Percentiles rank a stretch among this genome's conserved stretches.
Conservation (phyloP, 2,888 invertebrate species). For the Polia nebulosa region DNA sequence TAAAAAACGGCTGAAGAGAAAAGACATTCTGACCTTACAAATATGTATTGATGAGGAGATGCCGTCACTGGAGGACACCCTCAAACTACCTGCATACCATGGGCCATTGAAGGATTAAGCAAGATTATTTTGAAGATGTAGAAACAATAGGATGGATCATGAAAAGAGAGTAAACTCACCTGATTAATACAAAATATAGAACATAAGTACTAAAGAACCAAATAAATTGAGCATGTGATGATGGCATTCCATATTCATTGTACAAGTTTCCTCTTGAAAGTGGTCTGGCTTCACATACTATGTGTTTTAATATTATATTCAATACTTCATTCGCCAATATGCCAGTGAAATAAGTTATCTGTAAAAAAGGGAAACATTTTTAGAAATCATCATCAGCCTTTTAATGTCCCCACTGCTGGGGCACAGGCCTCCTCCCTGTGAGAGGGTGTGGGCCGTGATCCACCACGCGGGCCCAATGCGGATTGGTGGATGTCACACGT, state of each 20-base stretch:
- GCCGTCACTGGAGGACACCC: too few relatives aligned
- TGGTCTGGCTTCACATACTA: slow-evolving; percentile 95
- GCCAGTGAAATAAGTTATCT: slow-evolving; percentile 97
- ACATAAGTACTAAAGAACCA: slow-evolving; percentile 97
- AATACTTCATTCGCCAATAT: slow-evolving; percentile 94
- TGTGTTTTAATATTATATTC: slow-evolving; percentile 95
- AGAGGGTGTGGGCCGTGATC: too few relatives aligned
- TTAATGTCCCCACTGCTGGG: too few relatives aligned
- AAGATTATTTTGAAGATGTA: neutral
- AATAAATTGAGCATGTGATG: slow-evolving; percentile 97
- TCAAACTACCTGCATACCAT: too few relatives aligned
- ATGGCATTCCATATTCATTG: slow-evolving; percentile 97
- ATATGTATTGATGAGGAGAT: too few relatives aligned
- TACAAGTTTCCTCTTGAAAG: slow-evolving; percentile 92
- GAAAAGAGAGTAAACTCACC: slow-evolving; percentile 89
- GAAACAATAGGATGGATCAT: neutral
- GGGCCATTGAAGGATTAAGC: too few relatives aligned
- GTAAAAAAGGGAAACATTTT: slow-evolving; percentile 74
- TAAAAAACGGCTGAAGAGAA: too few relatives aligned
- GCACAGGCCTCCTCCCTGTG: too few relatives aligned
- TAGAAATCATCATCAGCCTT: too few relatives aligned
- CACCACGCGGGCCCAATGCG: too few relatives aligned
- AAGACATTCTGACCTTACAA: too few relatives aligned
- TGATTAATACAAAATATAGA: slow-evolving; percentile 95
- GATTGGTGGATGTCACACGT: too few relatives aligned